A percentile compares a stretch with the other conserved stretches of the same genome.
Conservation (phyloP, 2,888 invertebrate species). For the Punctoribates punctum region DNA sequence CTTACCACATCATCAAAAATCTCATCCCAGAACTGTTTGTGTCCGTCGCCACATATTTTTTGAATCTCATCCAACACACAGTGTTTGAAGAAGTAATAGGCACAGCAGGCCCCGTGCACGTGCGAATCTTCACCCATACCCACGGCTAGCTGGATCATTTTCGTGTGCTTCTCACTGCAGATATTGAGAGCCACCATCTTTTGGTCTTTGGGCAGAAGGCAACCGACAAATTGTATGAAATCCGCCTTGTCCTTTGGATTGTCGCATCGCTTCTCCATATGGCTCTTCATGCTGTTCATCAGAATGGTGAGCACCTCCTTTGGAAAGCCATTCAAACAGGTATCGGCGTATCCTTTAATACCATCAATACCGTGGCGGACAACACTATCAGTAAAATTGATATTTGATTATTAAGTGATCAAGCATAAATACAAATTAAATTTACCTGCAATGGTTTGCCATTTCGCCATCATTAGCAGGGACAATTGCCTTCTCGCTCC, state of each 20-base stretch:
- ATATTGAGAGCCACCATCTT: background rate
- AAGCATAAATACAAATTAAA: background rate
- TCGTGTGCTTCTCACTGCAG: background rate
- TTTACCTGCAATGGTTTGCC: constrained; percentile 24
- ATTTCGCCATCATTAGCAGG: constrained; percentile 39
- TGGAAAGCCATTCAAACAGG: background rate
- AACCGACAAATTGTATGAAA: background rate
- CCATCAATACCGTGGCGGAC: too few species aligned
- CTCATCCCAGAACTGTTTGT: constrained; percentile 12
- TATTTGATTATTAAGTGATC: too few species aligned
- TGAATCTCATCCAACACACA: background rate
- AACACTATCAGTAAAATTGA: too few species aligned
- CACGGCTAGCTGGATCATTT: background rate
- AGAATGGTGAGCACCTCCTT: background rate
- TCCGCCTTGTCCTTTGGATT: background rate
- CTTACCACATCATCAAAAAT: constrained; percentile 19
- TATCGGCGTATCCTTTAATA: background rate
- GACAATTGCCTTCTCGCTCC: background rate
- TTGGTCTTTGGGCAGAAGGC: background rate
- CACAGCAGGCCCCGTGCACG: background rate
- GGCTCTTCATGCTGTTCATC: background rate
- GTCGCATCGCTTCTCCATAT: background rate
- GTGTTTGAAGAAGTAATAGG: background rate
- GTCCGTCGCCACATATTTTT: background rate
- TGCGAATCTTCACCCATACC: background rate